phyloP scores from a whole-genome alignment of 2,113 vertebrate genomes.

The Myocastor coypus region DNA sequence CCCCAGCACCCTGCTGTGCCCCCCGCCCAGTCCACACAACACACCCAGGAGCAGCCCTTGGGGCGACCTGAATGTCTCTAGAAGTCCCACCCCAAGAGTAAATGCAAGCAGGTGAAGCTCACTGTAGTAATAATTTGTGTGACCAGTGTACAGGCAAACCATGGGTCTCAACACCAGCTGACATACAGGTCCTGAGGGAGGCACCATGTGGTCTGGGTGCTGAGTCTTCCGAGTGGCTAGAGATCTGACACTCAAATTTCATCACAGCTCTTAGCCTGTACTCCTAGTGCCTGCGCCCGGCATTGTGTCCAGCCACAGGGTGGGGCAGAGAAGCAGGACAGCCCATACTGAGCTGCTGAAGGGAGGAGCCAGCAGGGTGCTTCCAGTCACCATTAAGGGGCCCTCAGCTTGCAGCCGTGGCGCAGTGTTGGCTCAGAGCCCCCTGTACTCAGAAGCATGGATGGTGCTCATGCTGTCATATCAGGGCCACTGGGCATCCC shows the following conservation, averaged over 20 bases:
- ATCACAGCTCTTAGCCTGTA: rapidly evolving
- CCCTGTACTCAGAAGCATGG: not conserved
- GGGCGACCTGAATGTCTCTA: rapidly evolving
- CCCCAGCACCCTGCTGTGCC: not conserved
- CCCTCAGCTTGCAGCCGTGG: not conserved
- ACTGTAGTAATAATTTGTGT: too few relatives aligned
- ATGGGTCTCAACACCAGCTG: rapidly evolving
- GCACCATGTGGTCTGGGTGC: rapidly evolving
- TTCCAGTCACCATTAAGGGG: not conserved
- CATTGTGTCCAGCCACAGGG: rapidly evolving
- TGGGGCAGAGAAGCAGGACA: rapidly evolving
- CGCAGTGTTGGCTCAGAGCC: not conserved
- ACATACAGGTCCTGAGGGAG: too few relatives aligned
- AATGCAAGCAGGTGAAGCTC: not conserved
- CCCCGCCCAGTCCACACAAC: not conserved
- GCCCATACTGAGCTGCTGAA: rapidly evolving
- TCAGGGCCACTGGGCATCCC: not conserved
- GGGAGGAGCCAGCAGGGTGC: not conserved
- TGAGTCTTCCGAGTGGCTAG: too few relatives aligned
- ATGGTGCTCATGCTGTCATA: not conserved
- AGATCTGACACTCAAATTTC: rapidly evolving
- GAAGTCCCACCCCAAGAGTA: rapidly evolving
- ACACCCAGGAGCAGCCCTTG: too few relatives aligned
- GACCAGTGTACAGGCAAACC: not conserved
- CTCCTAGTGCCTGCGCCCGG: rapidly evolving